phyloP scores from a whole-genome alignment of 1,140 invertebrate genomes.

The Potamilus streckersoni region DNA sequence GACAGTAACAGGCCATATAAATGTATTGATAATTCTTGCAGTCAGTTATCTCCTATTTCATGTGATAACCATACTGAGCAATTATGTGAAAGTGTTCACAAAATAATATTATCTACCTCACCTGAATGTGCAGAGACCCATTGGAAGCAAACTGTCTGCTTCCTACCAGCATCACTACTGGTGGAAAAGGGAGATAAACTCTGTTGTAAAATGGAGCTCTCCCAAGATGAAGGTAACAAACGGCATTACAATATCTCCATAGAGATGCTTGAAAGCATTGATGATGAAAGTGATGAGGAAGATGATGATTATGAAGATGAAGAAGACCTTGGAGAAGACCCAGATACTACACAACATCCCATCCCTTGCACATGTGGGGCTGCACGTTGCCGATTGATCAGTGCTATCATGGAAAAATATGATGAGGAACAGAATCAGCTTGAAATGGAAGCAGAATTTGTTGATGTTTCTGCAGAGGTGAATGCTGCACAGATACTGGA shows the following conservation, averaged over 20 bases:
- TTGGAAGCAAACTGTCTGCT: constrained; percentile 99
- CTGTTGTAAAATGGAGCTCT: constrained; percentile 36
- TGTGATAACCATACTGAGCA: constrained; percentile 6
- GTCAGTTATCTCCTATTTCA: background rate
- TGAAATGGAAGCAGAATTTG: constrained; percentile 48
- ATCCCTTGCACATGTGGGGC: constrained; percentile 55
- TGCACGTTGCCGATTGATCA: constrained; percentile 47
- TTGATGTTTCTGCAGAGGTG: constrained; percentile 37
- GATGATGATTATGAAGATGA: constrained; percentile 37
- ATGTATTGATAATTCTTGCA: background rate
- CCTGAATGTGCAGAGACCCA: constrained; percentile 82
- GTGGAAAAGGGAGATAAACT: constrained; percentile 41
- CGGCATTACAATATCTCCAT: constrained; percentile 58
- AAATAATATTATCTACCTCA: constrained; percentile 43
- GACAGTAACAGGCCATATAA: constrained; percentile 3
- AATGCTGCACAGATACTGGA: constrained; percentile 40
- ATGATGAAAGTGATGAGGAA: constrained; percentile 35
- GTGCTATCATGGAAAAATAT: constrained; percentile 53
- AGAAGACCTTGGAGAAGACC: constrained; percentile 40
- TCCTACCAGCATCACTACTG: constrained; percentile 73
- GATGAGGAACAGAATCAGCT: constrained; percentile 48
- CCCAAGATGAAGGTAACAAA: constrained; percentile 48
- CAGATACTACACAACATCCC: constrained; percentile 44
- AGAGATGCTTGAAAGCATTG: constrained; percentile 37
- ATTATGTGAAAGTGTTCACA: background rate